These are phyloP conservation scores for Protobothrops flavoviridis DNA, from an alignment of 2,113 vertebrate species.

Conservation along the genomic window DNA sequence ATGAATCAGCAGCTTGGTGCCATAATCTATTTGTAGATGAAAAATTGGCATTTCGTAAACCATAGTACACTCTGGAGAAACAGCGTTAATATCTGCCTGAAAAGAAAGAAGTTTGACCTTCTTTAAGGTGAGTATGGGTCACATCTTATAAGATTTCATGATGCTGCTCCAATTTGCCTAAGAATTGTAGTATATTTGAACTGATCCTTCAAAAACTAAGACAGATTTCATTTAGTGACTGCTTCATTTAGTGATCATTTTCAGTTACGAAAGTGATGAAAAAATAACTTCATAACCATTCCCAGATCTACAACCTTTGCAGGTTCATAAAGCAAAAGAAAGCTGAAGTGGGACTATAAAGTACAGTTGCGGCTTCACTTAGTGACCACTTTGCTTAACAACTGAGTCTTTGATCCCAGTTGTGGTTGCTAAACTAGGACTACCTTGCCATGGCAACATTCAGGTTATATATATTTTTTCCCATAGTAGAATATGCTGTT, in stretches of 20 bases:
- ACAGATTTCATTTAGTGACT: neutral
- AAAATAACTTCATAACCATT: neutral
- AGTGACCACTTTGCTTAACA: neutral
- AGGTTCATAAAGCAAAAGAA: neutral
- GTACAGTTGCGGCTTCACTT: neutral
- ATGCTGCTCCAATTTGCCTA: neutral
- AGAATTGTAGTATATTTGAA: neutral
- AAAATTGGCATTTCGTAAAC: constrained; percentile 39
- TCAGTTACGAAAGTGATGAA: neutral
- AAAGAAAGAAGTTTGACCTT: neutral
- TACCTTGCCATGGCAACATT: neutral
- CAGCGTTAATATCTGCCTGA: neutral
- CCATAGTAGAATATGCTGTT: neutral
- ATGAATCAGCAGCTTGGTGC: neutral
- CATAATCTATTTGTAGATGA: constrained; percentile 33
- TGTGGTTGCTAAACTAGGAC: neutral
- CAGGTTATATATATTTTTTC: neutral
- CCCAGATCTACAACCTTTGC: neutral
- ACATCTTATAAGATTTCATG: neutral
- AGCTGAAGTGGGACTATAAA: neutral
- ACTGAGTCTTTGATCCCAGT: neutral
- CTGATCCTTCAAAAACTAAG: neutral
- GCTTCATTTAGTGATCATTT: neutral
- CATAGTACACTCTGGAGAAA: constrained; percentile 18
- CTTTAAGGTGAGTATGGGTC: neutral